phyloP scores from a whole-genome alignment of 2,113 vertebrate genomes.

The Scomber japonicus region DNA sequence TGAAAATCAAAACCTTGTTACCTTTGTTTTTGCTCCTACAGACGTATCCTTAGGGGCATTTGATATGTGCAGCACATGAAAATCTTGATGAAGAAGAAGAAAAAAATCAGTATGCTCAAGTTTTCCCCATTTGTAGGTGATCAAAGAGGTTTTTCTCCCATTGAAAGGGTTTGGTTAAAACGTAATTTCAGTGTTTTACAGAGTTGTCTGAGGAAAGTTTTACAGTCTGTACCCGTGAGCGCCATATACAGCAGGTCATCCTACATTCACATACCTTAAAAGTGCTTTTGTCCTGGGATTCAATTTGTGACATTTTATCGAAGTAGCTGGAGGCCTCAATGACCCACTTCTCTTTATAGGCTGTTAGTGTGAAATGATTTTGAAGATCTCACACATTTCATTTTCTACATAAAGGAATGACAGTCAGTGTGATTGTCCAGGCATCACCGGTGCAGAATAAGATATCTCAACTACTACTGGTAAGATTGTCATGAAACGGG shows the following conservation, averaged over 20 bases:
- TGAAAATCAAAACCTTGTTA: no score
- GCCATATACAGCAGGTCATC: background rate
- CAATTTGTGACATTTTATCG: slow-evolving; percentile 33
- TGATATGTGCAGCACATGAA: no score
- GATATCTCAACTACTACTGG: background rate
- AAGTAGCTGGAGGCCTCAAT: slow-evolving; percentile 54
- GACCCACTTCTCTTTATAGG: slow-evolving; percentile 64
- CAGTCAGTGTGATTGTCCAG: background rate
- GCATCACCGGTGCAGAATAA: background rate
- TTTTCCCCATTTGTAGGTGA: no score
- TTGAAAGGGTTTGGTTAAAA: background rate
- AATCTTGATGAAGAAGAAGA: no score
- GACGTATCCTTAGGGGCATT: no score
- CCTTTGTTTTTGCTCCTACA: no score
- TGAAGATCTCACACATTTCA: slow-evolving; percentile 34
- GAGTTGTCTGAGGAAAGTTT: background rate
- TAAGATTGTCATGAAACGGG: background rate
- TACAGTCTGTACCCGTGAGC: background rate
- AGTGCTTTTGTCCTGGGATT: slow-evolving; percentile 47
- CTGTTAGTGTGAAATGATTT: slow-evolving; percentile 44
- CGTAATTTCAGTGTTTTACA: background rate
- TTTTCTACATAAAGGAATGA: slow-evolving; percentile 23
- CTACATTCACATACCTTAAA: slow-evolving; percentile 15
- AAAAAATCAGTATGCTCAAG: no score
- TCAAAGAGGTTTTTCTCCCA: background rate